phyloP scores from a whole-genome alignment of 2,797 vertebrate genomes.

The Synaphobranchus kaupii region DNA sequence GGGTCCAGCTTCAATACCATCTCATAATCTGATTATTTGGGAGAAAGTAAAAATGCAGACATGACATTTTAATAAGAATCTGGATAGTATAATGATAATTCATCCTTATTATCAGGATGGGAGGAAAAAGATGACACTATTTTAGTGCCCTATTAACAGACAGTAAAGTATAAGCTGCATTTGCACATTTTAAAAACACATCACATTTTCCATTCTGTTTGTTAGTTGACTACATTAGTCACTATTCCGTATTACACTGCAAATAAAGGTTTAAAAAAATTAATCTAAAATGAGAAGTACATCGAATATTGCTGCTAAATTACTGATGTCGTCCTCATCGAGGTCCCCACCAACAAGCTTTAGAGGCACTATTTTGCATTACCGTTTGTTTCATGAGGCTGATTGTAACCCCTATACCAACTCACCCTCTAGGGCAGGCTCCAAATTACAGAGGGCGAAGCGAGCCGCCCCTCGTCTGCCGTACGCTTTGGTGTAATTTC shows the following conservation, averaged over 20 bases:
- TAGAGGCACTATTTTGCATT: background rate
- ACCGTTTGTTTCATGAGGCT: background rate
- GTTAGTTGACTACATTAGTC: too few species aligned
- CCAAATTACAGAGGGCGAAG: slow-evolving; percentile 77
- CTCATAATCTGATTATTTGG: slow-evolving; percentile 82
- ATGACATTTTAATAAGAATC: background rate
- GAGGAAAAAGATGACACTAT: background rate
- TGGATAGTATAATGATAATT: too few species aligned
- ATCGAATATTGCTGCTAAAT: too few species aligned
- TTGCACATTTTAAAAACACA: too few species aligned
- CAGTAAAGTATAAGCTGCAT: too few species aligned
- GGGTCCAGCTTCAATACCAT: slow-evolving; percentile 84
- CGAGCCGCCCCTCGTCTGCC: slow-evolving; percentile 84
- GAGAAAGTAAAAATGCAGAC: slow-evolving; percentile 21
- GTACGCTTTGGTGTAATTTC: slow-evolving; percentile 85
- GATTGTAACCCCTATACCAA: background rate
- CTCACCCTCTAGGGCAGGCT: slow-evolving; percentile 87
- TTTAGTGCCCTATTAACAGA: too few species aligned
- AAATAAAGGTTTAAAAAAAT: too few species aligned
- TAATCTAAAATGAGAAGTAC: too few species aligned
- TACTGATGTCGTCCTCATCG: too few species aligned
- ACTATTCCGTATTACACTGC: too few species aligned
- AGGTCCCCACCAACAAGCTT: background rate
- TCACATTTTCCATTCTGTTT: too few species aligned
- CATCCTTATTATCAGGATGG: background rate